A percentile compares a stretch with the other conserved stretches of the same genome.
Evolutionary conservation across 2,797 vertebrate genomes (phyloP).

Genomic region (Rhinogobio ventralis): DNA sequence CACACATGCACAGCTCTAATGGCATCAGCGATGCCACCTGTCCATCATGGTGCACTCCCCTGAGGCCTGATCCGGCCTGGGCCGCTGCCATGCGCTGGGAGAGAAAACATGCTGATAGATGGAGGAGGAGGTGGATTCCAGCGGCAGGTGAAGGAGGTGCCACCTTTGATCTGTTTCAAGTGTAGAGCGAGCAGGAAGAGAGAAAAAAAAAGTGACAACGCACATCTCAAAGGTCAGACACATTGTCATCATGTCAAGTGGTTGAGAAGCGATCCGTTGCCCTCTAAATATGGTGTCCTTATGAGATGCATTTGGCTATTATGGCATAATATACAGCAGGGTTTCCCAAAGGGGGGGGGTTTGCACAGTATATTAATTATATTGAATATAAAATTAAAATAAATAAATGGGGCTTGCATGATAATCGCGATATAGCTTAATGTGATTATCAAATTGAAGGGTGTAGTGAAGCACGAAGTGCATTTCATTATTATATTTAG

Average conservation of each 20-base stretch:
- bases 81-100: constrained; percentile 66
- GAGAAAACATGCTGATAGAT: constrained; percentile 75
- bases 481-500: no score
- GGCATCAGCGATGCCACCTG: constrained; percentile 68
- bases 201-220: constrained; percentile 63
- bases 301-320: neutral
- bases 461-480: no score
- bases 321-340: neutral
- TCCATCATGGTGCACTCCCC: constrained; percentile 62
- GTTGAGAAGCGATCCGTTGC: constrained; percentile 11
- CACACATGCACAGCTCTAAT: constrained; percentile 33
- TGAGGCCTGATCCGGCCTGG: constrained; percentile 66
- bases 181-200: constrained; percentile 80
- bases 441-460: no score
- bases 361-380: neutral
- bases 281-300: neutral
- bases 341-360: neutral
- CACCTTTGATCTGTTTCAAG: constrained; percentile 81
- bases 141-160: constrained; percentile 77
- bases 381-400: neutral
- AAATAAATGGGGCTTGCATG: neutral
- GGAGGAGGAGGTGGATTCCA: constrained; percentile 77
- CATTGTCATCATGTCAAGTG: constrained; percentile 51
- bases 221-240: constrained; percentile 60
- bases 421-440: no score